Evolutionary conservation across 2,888 invertebrate genomes (phyloP), one percentile per base, ranked within the genome.

Genomic region (Lypha dubia): DNA sequence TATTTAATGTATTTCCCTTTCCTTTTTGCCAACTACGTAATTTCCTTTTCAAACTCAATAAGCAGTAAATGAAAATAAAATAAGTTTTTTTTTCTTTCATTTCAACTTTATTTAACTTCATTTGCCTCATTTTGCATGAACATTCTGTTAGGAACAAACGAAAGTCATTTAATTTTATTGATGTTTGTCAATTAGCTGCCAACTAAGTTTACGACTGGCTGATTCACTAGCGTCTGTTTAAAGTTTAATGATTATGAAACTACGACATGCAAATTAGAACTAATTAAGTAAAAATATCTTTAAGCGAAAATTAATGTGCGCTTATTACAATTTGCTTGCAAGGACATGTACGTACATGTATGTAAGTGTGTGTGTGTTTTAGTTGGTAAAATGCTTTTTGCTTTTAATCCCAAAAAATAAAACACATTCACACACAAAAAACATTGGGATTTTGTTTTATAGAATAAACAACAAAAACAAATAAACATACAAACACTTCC

Each of bases 201-300:
- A 63, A 63, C 51, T 62, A 53, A 68, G 15, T 63, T 41, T 15
- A 35, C 7, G 38, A 63, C 32, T 44, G 51, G 15, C 35, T 70
- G 62, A 24, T 58, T 77, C 28, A 35, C 24, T 41, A 15, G 35
- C 38, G 53, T 32, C 13, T 58, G 38, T 41, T 71, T 79, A 65
- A 56, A 56, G 65, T 65, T 79, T 73, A 49, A 65, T 24, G 28
- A 17, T 5, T n/a, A 53, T 28, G 63, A 44, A 62, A 77, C 60
- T 60, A 80, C 67, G 41, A 68, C 60, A 60, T 60, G 38, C 62
- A 75, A 63, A 75, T 81, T 81, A 75, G 44, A 75, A 75, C 68
- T 62, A 75, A 81, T 75, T 81, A 81, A 62, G 62, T 68, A 20
- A 73, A 81, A 81, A 81, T 63, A 49, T 62, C 80, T 74, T 53